phyloP scores from a whole-genome alignment of 2,113 vertebrate species.

The Enhydra lutris region DNA sequence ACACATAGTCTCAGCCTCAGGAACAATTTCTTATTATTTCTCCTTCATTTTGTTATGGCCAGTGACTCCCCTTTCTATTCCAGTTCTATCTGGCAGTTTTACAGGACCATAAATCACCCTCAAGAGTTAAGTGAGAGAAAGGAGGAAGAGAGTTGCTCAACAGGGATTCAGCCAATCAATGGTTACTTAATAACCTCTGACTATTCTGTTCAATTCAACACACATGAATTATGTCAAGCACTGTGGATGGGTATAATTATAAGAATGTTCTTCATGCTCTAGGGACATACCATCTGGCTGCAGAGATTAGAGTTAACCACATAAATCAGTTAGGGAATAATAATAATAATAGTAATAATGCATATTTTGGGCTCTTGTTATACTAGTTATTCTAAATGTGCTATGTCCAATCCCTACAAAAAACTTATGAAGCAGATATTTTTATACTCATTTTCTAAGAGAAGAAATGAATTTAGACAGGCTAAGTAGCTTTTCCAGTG shows the following conservation, averaged over 20 bases:
- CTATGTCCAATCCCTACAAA: background rate
- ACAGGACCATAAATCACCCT: background rate
- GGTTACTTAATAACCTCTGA: conserved; percentile 53
- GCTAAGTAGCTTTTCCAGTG: background rate
- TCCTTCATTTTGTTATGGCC: background rate
- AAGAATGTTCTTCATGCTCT: conserved; percentile 20
- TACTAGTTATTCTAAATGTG: background rate
- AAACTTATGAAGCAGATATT: background rate
- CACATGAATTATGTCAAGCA: conserved; percentile 4
- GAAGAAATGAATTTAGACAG: background rate
- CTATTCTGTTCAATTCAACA: conserved; percentile 29
- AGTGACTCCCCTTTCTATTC: background rate
- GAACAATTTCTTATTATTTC: background rate
- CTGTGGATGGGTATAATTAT: background rate
- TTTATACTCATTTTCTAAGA: background rate
- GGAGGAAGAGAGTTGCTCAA: background rate
- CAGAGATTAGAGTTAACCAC: conserved; percentile 27
- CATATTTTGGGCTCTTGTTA: background rate
- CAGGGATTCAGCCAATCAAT: conserved; percentile 14
- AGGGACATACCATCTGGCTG: background rate
- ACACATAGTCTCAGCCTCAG: background rate
- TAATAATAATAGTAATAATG: background rate
- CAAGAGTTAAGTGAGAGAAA: conserved; percentile 22
- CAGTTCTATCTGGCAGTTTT: background rate
- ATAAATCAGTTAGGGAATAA: conserved; percentile 3